These are phyloP conservation scores for Amphipyra tragopoginis DNA, from an alignment of 2,888 invertebrate genomes.

Conservation along the genomic window DNA sequence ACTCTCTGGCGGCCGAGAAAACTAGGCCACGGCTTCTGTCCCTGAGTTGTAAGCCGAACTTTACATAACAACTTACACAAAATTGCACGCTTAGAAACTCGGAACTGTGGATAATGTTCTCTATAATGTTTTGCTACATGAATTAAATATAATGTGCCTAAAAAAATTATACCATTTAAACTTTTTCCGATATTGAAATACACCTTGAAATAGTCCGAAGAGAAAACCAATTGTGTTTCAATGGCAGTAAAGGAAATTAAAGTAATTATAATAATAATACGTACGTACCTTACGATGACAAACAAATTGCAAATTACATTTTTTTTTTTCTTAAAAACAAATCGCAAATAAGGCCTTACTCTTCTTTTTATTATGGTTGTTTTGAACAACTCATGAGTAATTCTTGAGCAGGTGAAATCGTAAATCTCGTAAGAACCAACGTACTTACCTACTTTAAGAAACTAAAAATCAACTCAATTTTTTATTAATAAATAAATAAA, in stretches of 20 bases:
- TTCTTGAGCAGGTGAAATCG: slow-evolving; percentile 1
- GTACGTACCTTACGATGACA: slow-evolving; percentile 12
- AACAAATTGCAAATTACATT: slow-evolving; percentile 1
- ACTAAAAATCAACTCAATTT: no score
- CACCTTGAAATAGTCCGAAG: no score
- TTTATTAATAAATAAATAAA: no score
- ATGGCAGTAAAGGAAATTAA: slow-evolving; percentile 6
- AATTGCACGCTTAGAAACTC: slow-evolving; percentile 30
- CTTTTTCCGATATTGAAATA: no score
- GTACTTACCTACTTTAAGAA: no score
- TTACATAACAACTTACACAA: slow-evolving; percentile 41
- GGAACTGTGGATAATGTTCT: slow-evolving; percentile 20
- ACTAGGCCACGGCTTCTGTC: slow-evolving; percentile 51
- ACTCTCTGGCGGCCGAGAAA: slow-evolving; percentile 34
- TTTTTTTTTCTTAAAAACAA: slow-evolving; percentile 6
- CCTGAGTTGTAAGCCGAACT: slow-evolving; percentile 43
- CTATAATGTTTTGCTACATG: slow-evolving; percentile 1
- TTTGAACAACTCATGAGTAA: slow-evolving; percentile 5
- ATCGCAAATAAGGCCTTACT: neutral
- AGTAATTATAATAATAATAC: neutral
- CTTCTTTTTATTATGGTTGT: slow-evolving; percentile 3
- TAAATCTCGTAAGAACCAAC: neutral
- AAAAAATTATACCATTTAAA: no score
- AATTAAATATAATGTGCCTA: neutral
- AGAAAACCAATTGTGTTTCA: neutral